Evolutionary conservation across 1,140 invertebrate genomes (phyloP), one percentile per base, ranked within the genome.

Genomic region (Oreohelix idahoensis): DNA sequence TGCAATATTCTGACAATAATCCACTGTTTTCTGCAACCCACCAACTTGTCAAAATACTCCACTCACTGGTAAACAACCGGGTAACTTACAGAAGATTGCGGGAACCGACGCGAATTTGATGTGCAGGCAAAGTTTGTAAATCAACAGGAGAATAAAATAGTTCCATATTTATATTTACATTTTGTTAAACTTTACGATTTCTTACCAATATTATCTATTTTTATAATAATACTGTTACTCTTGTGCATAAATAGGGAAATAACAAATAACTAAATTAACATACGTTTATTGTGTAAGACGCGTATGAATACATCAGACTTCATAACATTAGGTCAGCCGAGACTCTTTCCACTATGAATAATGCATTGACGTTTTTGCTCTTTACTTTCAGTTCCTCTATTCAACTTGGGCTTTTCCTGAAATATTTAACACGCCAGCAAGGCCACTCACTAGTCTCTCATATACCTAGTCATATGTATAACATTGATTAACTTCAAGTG

Each of bases 71-170:
- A 29, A 58, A 66, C 63, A 32, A 66, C 63, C 63, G n/a, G 63
- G 20, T 32, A 32, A n/a, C 29, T 66, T 32, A 17, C 63, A 66
- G 63, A 66, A 29, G 63, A 66, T 32, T 66, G 63, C 63, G 29
- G 63, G 63, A 66, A 66, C n/a, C 63, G 17, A 29, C 63, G 63
- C 63, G 5, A 66, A n/a, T 66, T 66, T 10, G n/a, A 23, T 58
- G 26, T 20, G 32, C 63, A 32, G 17, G 11, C n/a, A 66, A 66
- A n/a, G 8, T 4, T n/a, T n/a, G 63, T 66, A 32, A 29, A 66
- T 66, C 29, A 32, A 32, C 63, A 58, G 53, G 53, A 58, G 26
- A 58, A 66, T 32, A 66, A 66, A 66, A 66, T 66, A 66, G 63
- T 66, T 35, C 63, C 29, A 32, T 17, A 66, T 17, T 35, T 66